phyloP scores from a whole-genome alignment of 2,797 vertebrate genomes.

The Megaceryle alcyon region DNA sequence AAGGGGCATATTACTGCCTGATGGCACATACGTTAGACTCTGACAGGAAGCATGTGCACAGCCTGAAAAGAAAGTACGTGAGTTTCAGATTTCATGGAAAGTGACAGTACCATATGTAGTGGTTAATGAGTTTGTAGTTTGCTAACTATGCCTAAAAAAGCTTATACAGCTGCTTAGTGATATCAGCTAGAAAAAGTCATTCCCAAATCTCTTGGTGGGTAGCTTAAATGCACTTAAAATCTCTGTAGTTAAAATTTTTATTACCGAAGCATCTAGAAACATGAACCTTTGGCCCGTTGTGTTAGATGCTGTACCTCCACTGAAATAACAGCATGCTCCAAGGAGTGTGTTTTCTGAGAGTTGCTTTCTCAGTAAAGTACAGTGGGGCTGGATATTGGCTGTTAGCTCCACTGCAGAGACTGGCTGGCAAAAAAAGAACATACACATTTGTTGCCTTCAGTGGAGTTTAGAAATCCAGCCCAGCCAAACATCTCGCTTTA shows the following conservation, averaged over 20 bases:
- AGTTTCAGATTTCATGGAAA: conserved; percentile 63
- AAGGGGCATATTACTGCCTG: background rate
- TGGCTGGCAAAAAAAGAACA: background rate
- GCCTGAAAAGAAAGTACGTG: conserved; percentile 49
- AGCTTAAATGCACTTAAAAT: background rate
- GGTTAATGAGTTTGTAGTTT: conserved; percentile 69
- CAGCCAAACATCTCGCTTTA: background rate
- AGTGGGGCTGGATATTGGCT: background rate
- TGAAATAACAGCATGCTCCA: background rate
- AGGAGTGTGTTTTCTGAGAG: background rate
- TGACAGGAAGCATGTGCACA: conserved; percentile 54
- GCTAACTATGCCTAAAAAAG: conserved; percentile 65
- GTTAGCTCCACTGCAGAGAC: background rate
- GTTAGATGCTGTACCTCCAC: background rate
- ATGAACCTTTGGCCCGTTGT: background rate
- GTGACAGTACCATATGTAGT: conserved; percentile 73
- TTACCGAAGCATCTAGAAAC: background rate
- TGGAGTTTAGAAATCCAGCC: background rate
- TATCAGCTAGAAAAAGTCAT: conserved; percentile 37
- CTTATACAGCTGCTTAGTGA: conserved; percentile 51
- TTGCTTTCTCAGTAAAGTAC: background rate
- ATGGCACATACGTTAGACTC: conserved; percentile 16
- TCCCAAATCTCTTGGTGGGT: background rate
- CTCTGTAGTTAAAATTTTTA: background rate
- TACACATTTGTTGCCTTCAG: background rate